phyloP scores from a whole-genome alignment of 1,140 invertebrate species.

The Chironomus striatipennis region DNA sequence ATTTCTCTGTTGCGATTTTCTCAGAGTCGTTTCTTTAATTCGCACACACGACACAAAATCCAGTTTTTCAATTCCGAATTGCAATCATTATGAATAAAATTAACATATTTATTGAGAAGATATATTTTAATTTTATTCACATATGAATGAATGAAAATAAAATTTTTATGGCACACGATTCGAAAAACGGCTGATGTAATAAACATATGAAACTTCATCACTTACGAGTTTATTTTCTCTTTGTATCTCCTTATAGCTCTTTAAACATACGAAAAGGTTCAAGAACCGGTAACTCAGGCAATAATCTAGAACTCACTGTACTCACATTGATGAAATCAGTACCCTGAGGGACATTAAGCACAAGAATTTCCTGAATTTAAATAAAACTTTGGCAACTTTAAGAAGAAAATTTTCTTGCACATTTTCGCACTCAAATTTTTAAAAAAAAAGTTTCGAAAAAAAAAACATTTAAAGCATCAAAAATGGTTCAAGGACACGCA shows the following conservation, averaged over 20 bases:
- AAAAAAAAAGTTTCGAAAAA: neutral
- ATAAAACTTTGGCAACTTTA: neutral
- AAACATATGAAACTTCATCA: neutral
- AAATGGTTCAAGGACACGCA: conserved; percentile 16
- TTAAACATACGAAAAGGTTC: neutral
- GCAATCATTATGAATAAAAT: neutral
- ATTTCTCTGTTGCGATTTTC: too few relatives aligned
- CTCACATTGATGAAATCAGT: neutral
- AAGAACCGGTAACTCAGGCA: neutral
- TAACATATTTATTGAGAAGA: neutral
- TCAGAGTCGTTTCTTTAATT: too few relatives aligned
- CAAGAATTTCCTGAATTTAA: neutral
- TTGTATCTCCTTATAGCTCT: neutral
- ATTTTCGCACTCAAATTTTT: neutral
- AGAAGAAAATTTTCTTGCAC: neutral
- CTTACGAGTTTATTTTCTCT: neutral
- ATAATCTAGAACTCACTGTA: conserved; percentile 11
- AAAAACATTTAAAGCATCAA: neutral
- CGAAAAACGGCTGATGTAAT: conserved; percentile 5
- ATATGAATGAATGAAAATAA: neutral
- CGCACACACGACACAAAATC: neutral
- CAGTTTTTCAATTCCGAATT: neutral
- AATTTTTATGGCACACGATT: neutral
- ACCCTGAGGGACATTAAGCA: neutral
- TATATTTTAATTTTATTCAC: neutral